Evolutionary conservation across 1,140 invertebrate genomes (phyloP).

Genomic region (Heliconius hewitsoni): DNA sequence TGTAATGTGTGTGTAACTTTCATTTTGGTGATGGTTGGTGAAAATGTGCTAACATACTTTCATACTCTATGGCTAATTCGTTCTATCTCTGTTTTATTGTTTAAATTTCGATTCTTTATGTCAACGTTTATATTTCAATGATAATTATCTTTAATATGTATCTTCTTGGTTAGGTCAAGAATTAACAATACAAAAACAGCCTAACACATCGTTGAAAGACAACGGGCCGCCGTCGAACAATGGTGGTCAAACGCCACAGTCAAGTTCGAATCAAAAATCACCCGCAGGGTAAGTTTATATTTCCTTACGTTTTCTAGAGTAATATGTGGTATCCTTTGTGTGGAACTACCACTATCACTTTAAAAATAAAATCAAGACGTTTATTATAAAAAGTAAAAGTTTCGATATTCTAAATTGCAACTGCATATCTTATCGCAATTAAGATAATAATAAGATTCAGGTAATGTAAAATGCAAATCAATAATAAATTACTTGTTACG

Average conservation of each 20-base stretch:
- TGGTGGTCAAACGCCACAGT: constrained; percentile 73
- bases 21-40: constrained; percentile 80
- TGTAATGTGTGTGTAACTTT: constrained; percentile 42
- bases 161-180: constrained; percentile 86
- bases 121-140: constrained; percentile 12
- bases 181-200: constrained; percentile 97
- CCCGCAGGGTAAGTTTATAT: constrained; percentile 81
- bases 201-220: constrained; percentile 94
- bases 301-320: background rate
- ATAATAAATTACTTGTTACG: no score
- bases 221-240: constrained; percentile 78
- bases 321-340: background rate
- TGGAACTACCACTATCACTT: no score
- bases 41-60: constrained; percentile 81
- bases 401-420: no score
- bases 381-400: background rate
- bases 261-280: constrained; percentile 81
- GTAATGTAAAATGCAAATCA: no score
- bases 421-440: no score
- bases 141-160: constrained; percentile 11
- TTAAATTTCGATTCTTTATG: constrained; percentile 18
- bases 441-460: no score
- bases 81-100: constrained; percentile 50
- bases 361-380: background rate
- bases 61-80: constrained; percentile 81